phyloP scores from a whole-genome alignment of 2,113 vertebrate species.

The Columbina picui region DNA sequence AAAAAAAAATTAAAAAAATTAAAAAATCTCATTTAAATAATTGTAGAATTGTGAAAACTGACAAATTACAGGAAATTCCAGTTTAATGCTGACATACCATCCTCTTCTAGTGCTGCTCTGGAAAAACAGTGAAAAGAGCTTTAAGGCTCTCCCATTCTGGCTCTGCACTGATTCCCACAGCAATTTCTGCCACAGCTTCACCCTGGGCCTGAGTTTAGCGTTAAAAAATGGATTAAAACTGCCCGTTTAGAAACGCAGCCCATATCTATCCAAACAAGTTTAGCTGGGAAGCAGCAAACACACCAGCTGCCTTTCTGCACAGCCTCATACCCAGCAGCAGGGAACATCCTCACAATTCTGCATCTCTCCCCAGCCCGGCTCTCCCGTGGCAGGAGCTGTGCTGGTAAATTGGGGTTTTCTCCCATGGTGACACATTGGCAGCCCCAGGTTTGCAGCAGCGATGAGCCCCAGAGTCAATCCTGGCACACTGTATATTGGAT shows the following conservation, averaged over 20 bases:
- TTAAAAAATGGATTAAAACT: background rate
- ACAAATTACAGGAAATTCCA: constrained; percentile 44
- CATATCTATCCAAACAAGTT: background rate
- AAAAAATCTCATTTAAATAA: constrained; percentile 32
- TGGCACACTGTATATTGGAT: background rate
- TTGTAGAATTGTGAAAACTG: constrained; percentile 27
- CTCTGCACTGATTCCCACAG: background rate
- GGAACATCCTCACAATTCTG: background rate
- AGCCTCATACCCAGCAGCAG: background rate
- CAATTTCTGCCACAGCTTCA: background rate
- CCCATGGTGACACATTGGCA: rapidly evolving
- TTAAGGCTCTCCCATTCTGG: background rate
- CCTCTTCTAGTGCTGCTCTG: background rate
- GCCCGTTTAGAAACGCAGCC: background rate
- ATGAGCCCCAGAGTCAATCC: background rate
- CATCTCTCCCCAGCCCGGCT: rapidly evolving
- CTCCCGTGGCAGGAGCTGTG: background rate
- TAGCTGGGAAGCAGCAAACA: background rate
- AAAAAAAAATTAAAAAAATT: background rate
- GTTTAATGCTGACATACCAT: background rate
- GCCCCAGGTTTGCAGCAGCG: background rate
- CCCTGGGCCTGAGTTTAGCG: background rate
- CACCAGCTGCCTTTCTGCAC: background rate
- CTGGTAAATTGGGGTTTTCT: background rate
- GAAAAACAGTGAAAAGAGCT: background rate